Conservation (phyloP, 1,140 invertebrate genomes). For the Hycleus cichorii region DNA sequence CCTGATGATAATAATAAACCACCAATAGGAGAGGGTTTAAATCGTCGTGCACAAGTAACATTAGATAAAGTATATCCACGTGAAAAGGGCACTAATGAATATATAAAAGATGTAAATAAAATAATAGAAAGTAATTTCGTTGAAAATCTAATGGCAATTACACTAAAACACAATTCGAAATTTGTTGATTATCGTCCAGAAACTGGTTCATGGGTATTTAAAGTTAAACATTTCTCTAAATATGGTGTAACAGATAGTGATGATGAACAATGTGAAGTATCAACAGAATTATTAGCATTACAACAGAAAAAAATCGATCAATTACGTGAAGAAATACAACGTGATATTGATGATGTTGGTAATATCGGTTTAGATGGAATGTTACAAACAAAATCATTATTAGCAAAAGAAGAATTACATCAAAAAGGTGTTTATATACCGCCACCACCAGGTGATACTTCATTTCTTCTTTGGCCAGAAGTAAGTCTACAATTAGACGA, state of each 20-base stretch:
- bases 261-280: slow-evolving; percentile 59
- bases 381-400: slow-evolving; percentile 9
- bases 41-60: slow-evolving; percentile 86
- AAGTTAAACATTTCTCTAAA: slow-evolving; percentile 94
- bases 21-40: slow-evolving; percentile 77
- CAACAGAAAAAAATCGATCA: slow-evolving; percentile 14
- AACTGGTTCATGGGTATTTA: slow-evolving; percentile 93
- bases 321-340: slow-evolving; percentile 3
- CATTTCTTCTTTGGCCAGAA: neutral
- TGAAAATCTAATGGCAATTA: slow-evolving; percentile 74
- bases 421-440: too few relatives aligned
- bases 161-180: slow-evolving; percentile 75
- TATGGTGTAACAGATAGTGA: slow-evolving; percentile 89
- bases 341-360: neutral
- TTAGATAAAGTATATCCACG: slow-evolving; percentile 91
- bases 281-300: neutral
- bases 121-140: slow-evolving; percentile 80
- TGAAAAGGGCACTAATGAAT: slow-evolving; percentile 73
- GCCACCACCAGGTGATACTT: too few relatives aligned
- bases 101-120: slow-evolving; percentile 74
- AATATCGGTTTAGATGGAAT: neutral
- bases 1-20: slow-evolving; percentile 64
- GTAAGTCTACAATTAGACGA: slow-evolving; percentile 16
- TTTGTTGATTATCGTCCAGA: slow-evolving; percentile 94
- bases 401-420: too few relatives aligned